These are phyloP conservation scores for Noctuana brunneofusca DNA, from an alignment of 2,888 invertebrate genomes.

Conservation along the genomic window DNA sequence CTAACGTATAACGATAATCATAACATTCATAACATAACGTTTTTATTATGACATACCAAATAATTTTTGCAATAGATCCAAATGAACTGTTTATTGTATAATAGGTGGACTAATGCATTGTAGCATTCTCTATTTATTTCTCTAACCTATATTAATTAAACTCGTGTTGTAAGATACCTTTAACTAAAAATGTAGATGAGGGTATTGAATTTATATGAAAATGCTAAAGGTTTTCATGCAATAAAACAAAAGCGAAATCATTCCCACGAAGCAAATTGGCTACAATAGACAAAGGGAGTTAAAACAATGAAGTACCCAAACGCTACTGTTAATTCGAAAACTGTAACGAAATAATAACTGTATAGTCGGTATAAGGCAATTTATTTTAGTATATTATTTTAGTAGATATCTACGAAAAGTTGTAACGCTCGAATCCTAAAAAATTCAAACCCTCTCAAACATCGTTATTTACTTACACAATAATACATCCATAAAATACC, in stretches of 20 bases:
- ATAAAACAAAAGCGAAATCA: conserved; percentile 24
- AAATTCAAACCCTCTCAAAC: no score
- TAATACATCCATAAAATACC: no score
- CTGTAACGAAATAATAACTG: conserved; percentile 10
- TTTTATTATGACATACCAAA: conserved; percentile 3
- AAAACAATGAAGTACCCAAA: conserved; percentile 23
- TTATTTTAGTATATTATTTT: no score
- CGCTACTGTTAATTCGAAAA: conserved; percentile 3
- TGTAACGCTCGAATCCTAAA: no score
- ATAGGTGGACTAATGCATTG: no score
- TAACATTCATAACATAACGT: background rate
- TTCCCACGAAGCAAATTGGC: conserved; percentile 27
- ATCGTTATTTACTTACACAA: no score
- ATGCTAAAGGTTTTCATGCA: conserved; percentile 11
- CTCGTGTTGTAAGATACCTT: background rate
- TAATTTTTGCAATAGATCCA: no score
- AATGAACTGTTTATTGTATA: no score
- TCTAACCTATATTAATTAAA: no score
- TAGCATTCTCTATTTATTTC: no score
- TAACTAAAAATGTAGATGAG: background rate
- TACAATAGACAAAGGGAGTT: conserved; percentile 16
- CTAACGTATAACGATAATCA: background rate
- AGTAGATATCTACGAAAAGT: no score
- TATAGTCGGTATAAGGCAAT: no score
- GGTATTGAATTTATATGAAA: background rate